Base-by-base conservation (phyloP, 2,113 vertebrate genomes). In the Acrocephalus arundinaceus region DNA sequence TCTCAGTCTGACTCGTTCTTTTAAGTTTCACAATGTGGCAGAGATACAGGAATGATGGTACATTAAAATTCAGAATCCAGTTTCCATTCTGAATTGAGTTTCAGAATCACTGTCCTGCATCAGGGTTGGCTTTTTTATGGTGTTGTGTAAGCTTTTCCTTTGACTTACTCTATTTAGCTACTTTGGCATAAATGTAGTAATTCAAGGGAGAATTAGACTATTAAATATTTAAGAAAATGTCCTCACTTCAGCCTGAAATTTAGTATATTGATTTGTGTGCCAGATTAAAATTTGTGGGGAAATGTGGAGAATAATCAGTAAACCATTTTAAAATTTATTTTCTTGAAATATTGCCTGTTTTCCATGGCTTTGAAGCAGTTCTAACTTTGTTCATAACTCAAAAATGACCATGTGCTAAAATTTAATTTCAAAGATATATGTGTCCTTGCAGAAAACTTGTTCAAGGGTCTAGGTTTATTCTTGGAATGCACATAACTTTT, bases 211-310 rank as follows among this genome's bases (percentile, higher is more conserved):
- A 93, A 95, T 86, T 86, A 86, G 51, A 59, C 48, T 80, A 88
- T 86, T 90, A 96, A 95, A 91, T 86, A 94, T 96, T 96, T 55
- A 95, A 90, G 78, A 77, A 90, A 94, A 86, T 81, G 51, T 73
- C 45, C 75, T 91, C 73, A 77, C 88, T 95, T 86, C 82, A 92
- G 68, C 43, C 77, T 93, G 79, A 75, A 93, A 90, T 86, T 88
- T 84, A 84, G 57, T 75, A 54, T 88, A 86, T 81, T 86, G 85
- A 71, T 54, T 90, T 73, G 41, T 67, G 46, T 87, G 71, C 46
- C 78, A 78, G 59, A 72, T 92, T 79, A 85, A 81, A 80, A 52
- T 86, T 88, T 90, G 82, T 70, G 49, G 31, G 37, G 45, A 87
- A 91, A 88, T 57, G 49, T 43, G 79, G 63, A 80, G 48, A 90